Evolutionary conservation across 2,113 vertebrate species (phyloP), one percentile per base, ranked within the genome.

Genomic region (Oreochromis aureus): DNA sequence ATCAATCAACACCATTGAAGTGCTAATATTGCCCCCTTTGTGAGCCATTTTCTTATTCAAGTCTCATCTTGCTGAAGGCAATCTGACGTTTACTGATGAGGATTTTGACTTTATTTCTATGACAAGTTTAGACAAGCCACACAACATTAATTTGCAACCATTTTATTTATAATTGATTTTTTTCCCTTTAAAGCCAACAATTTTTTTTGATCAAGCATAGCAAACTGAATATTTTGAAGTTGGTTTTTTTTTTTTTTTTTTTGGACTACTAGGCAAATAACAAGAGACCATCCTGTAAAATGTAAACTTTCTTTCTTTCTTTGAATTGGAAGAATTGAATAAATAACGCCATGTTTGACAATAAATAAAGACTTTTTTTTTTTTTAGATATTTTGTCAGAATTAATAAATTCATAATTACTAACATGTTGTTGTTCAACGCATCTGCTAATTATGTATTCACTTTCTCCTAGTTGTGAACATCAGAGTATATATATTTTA

Each of bases 1-100:
- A 94, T 95, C 94, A 95, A 89, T 95, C 93, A 93, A 89, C 91
- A 92, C 91, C 73, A 93, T 93, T 94, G 90, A 95, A 93, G 90
- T 92, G 91, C 89, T 90, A 94, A 94, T 94, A 88, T 86, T 71
- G 48, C 73, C 78, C 63, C 71, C 81, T 91, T 91, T 92, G 87
- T 88, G 84, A 90, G 56, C 76, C 83, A 83, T 87, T 93, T 89
- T 81, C 86, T 58, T 85, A 86, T 90, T 94, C 87, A 85, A 89
- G 91, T 87, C 87, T 71, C 89, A 89, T 93, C 92, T 87, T 81
- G 91, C 80, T 86, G 83, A 84, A 90, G 81, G 66, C 84, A 85
- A 18, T 91, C n/a, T 89, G 83, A 90, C 81, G 54, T 92, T 86
- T 71, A 73, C 76, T 87, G 76, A 88, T 80, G 55, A 90, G 13